Evolutionary conservation across 2,888 invertebrate genomes (phyloP).

Genomic region (Himalopsyche kuldschensis): DNA sequence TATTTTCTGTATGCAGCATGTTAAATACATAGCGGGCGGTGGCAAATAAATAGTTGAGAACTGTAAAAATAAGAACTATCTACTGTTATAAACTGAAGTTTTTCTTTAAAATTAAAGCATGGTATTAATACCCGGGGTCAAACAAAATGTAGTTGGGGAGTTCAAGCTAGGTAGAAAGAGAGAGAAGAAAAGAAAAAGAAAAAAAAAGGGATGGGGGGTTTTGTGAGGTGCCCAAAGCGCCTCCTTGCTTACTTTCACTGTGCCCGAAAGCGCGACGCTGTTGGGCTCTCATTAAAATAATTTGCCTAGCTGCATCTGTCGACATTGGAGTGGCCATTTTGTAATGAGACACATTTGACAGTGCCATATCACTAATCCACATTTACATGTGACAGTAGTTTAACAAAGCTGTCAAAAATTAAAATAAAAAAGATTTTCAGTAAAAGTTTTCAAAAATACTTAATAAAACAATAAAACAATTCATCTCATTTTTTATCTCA

Average conservation of each 20-base stretch:
- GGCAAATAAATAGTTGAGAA: too few relatives aligned
- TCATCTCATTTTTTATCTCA: too few relatives aligned
- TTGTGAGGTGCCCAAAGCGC: neutral
- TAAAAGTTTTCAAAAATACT: too few relatives aligned
- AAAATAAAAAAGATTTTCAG: too few relatives aligned
- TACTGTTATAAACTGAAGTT: too few relatives aligned
- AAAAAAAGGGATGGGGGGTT: neutral
- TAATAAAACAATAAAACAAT: too few relatives aligned
- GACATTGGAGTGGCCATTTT: neutral
- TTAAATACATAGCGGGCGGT: too few relatives aligned
- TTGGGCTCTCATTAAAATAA: slow-evolving; percentile 28
- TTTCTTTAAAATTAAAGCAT: neutral
- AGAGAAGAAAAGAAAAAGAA: neutral
- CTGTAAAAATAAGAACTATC: too few relatives aligned
- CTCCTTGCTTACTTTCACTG: neutral
- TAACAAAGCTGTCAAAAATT: too few relatives aligned
- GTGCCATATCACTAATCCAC: too few relatives aligned
- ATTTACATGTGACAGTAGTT: too few relatives aligned
- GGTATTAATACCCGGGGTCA: neutral
- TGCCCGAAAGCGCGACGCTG: neutral
- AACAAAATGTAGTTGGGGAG: neutral
- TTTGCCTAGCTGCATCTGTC: slow-evolving; percentile 30
- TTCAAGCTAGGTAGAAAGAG: neutral
- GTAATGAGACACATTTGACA: neutral
- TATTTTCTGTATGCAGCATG: too few relatives aligned